Evolutionary conservation across 2,797 vertebrate species (phyloP).

Genomic region (Serranus cabrilla): DNA sequence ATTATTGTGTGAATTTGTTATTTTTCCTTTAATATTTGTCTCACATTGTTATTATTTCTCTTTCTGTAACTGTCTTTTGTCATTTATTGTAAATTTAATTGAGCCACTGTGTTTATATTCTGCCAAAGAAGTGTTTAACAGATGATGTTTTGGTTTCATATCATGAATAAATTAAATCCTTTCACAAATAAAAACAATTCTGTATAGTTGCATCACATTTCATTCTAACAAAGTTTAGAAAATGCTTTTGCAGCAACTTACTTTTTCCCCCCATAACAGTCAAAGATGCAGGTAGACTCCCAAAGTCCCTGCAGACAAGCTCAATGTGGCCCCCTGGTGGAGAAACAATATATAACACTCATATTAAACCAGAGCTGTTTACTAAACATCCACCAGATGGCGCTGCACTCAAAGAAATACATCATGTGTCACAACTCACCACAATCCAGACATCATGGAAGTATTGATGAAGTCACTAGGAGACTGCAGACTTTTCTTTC

Average conservation of each 20-base stretch:
- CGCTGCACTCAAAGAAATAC: slow-evolving; percentile 55
- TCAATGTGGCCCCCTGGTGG: slow-evolving; percentile 51
- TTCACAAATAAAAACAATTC: neutral
- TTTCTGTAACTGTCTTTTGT: neutral
- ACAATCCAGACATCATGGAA: neutral
- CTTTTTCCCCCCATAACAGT: neutral
- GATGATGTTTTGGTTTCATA: too few relatives aligned
- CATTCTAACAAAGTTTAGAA: neutral
- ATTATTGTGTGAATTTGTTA: too few relatives aligned
- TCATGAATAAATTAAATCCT: too few relatives aligned
- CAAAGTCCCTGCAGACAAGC: neutral
- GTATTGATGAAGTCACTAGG: neutral
- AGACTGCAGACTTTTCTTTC: neutral
- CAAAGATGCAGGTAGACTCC: neutral
- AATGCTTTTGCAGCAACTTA: neutral
- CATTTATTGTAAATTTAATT: neutral
- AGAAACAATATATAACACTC: neutral
- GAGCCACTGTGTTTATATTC: neutral
- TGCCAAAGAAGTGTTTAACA: too few relatives aligned
- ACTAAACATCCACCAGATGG: slow-evolving; percentile 72
- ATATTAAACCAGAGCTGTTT: neutral
- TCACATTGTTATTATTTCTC: neutral
- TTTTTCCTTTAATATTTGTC: neutral
- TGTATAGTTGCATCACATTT: neutral
- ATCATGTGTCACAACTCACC: too few relatives aligned